phyloP scores from a whole-genome alignment of 2,113 vertebrate genomes.

The Amphiprion percula region DNA sequence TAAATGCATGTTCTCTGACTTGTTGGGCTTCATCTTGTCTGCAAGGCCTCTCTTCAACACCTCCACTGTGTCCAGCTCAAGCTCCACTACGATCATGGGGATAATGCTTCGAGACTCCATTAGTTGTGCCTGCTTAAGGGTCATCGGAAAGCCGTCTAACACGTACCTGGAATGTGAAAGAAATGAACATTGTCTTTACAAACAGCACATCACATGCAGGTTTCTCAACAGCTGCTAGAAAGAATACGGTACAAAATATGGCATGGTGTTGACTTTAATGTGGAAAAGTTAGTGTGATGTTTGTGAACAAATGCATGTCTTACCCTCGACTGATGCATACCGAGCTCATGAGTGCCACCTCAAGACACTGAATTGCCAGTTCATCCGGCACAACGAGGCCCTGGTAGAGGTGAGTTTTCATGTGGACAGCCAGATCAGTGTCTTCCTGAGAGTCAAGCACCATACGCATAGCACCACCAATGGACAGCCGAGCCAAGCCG shows the following conservation, averaged over 20 bases:
- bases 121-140: constrained; percentile 86
- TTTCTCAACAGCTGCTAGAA: neutral
- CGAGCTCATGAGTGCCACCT: constrained; percentile 87
- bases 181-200: neutral
- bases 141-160: constrained; percentile 93
- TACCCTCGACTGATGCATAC: constrained; percentile 85
- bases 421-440: constrained; percentile 82
- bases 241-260: too few species aligned
- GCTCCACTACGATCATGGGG: constrained; percentile 90
- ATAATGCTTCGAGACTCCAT: constrained; percentile 88
- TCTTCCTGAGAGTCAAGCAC: constrained; percentile 83
- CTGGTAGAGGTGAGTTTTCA: constrained; percentile 86
- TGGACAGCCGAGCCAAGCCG: constrained; percentile 87
- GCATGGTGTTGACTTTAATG: too few species aligned
- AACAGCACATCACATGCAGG: neutral
- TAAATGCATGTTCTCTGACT: constrained; percentile 78
- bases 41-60: constrained; percentile 88
- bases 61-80: constrained; percentile 89
- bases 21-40: constrained; percentile 82
- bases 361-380: constrained; percentile 90
- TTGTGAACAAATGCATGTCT: constrained; percentile 5
- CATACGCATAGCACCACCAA: constrained; percentile 85
- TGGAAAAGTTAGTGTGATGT: neutral
- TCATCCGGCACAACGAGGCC: constrained; percentile 90
- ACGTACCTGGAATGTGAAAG: constrained; percentile 85